Percentiles rank a stretch among this genome's conserved stretches.
phyloP scores from a whole-genome alignment of 2,888 invertebrate species.

The Kryphioiulus occultus region DNA sequence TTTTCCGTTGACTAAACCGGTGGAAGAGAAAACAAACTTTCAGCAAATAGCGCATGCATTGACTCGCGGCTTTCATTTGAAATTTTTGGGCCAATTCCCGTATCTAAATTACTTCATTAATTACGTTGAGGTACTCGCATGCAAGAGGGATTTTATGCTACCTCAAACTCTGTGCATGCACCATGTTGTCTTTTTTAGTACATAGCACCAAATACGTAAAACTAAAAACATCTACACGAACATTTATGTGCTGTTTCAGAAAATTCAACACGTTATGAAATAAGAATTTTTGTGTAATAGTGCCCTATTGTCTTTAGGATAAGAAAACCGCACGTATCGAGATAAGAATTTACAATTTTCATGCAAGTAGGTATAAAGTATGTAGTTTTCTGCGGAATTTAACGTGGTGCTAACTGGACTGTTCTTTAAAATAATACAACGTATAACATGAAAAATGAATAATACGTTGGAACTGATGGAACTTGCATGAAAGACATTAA shows the following conservation, averaged over 20 bases:
- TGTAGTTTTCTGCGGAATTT: no score
- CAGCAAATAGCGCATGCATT: constrained; percentile 38
- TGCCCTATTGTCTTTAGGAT: no score
- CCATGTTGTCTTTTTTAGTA: background rate
- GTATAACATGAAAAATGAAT: no score
- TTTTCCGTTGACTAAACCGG: constrained; percentile 41
- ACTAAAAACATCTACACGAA: background rate
- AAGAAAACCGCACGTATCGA: no score
- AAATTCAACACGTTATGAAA: background rate
- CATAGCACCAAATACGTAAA: background rate
- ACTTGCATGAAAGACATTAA: no score
- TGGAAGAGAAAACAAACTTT: constrained; percentile 43
- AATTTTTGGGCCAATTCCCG: constrained; percentile 35
- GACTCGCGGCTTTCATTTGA: constrained; percentile 45
- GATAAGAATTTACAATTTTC: no score
- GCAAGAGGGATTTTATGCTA: constrained; percentile 33
- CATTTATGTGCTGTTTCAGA: background rate
- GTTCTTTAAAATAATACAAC: no score
- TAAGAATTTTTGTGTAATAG: background rate
- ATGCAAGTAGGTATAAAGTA: no score
- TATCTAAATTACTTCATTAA: constrained; percentile 45
- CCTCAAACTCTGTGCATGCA: background rate
- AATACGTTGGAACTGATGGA: no score
- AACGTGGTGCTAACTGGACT: no score
- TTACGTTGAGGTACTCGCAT: constrained; percentile 33